These are phyloP conservation scores for Diplodus sargus DNA, from an alignment of 2,797 vertebrate species.

Conservation along the genomic window DNA sequence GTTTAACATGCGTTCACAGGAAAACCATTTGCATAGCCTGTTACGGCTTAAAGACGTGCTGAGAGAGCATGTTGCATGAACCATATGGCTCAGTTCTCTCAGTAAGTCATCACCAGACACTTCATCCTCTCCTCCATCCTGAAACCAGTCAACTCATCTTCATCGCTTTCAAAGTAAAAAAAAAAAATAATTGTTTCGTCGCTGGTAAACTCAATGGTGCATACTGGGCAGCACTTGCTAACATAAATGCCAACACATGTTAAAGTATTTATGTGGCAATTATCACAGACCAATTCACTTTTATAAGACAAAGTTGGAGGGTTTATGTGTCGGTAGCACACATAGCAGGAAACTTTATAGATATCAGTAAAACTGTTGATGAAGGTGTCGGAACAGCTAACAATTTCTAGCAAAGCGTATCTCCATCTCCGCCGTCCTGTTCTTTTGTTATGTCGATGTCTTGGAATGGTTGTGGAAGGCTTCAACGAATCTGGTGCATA, in stretches of 20 bases:
- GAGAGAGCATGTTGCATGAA: conserved; percentile 34
- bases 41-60: conserved; percentile 34
- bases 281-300: conserved; percentile 55
- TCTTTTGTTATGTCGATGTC: not conserved
- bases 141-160: conserved; percentile 23
- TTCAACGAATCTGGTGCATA: not conserved
- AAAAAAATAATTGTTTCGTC: conserved; percentile 7
- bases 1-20: conserved; percentile 46
- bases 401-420: conserved; percentile 3
- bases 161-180: not conserved
- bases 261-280: conserved; percentile 65
- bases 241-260: conserved; percentile 41
- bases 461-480: not conserved
- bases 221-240: conserved; percentile 27
- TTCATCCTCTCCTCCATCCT: conserved; percentile 6
- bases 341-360: conserved; percentile 44
- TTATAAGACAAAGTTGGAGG: conserved; percentile 45
- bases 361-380: conserved; percentile 43
- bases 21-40: conserved; percentile 45
- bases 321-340: conserved; percentile 39
- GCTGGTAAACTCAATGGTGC: conserved; percentile 8
- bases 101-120: conserved; percentile 24
- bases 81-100: conserved; percentile 19
- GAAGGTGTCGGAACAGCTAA: conserved; percentile 9
- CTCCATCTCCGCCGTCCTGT: not conserved